Evolutionary conservation across 2,888 invertebrate genomes (phyloP), one percentile per base, ranked within the genome.

Genomic region (Orthosia cruda): DNA sequence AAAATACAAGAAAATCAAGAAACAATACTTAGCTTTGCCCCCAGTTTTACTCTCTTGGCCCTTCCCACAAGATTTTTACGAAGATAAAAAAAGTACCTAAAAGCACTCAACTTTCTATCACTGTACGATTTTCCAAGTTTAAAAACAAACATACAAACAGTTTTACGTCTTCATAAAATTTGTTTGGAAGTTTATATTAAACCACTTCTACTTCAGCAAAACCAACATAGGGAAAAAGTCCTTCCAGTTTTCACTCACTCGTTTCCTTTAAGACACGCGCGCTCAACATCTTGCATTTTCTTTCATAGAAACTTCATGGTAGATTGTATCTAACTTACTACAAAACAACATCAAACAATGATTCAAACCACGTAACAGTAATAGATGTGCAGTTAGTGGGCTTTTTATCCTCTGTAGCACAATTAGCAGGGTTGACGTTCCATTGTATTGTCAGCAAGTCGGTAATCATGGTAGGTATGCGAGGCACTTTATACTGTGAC

Each of bases 371-470:
- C 62, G 71, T 87, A 81, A 81, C 87, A 85, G 87, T 80, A 87
- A 84, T 87, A 74, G 76, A 81, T 86, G 87, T 84, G 82, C 86
- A 86, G 87, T 87, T 87, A 86, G 79, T 63, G 73, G 61, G 58
- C 52, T 80, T 87, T 87, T 87, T 77, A 61, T 74, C 67, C 64
- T 66, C 55, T 75, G 63, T 67, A 76, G 77, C 72, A 77, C 78
- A 87, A 86, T 87, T 83, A 87, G 64, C 69, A 62, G 64, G 80
- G 80, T 81, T 82, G 81, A 73, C 80, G 80, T 80, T 78, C 80
- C 74, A 83, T 87, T 87, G 87, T 84, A 74, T 87, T 71, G 80
- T 73, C 40, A 47, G 65, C 40, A 61, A 52, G 61, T 69, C 62
- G 26, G 74, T 72, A 85, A 87, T 86, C 59, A 81, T 74, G 72